These are phyloP conservation scores for Pan troglodytes DNA, from an alignment of 2,113 vertebrate genomes.

Conservation along the genomic window NHGRI_mPanTro3-v2.1_pri NC_086015.1:48558001-48558500, in stretches of 20 bases:
- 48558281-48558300: not conserved
- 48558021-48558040: not conserved
- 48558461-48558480: not conserved
- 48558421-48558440: not conserved
- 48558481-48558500: not conserved
- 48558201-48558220: not conserved
- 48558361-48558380: not conserved
- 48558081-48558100: not conserved
- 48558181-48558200: constrained; percentile 33
- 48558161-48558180: not conserved
- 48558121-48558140: not conserved
- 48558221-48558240: not conserved
- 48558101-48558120: not conserved
- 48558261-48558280: not conserved
- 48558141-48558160: not conserved
- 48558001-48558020: not conserved
- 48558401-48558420: not conserved
- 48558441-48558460: not conserved
- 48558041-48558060: not conserved
- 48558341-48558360: not conserved
- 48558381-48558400: not conserved
- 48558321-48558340: not conserved
- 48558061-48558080: not conserved
- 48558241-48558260: not conserved
- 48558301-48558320: not conserved